phyloP scores from a whole-genome alignment of 2,888 invertebrate species.

The Gari tellinella region DNA sequence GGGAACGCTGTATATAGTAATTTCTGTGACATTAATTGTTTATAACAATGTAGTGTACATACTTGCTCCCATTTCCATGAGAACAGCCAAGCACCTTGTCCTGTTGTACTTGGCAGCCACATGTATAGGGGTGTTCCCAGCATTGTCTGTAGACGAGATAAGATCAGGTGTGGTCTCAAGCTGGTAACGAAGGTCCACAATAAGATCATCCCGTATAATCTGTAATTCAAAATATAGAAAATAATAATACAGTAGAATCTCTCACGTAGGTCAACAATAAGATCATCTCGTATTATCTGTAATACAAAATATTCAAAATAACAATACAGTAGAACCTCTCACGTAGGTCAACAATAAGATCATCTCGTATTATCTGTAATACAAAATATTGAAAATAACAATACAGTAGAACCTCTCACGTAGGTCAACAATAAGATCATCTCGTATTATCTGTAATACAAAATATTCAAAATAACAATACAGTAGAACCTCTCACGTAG shows the following conservation, averaged over 20 bases:
- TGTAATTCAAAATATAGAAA: constrained; percentile 4
- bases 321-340: no score
- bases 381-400: no score
- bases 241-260: no score
- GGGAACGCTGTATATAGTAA: no score
- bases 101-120: constrained; percentile 62
- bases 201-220: constrained; percentile 58
- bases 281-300: constrained; percentile 60
- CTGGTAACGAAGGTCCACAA: constrained; percentile 46
- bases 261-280: constrained; percentile 46
- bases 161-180: constrained; percentile 45
- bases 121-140: constrained; percentile 60
- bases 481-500: no score
- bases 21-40: no score
- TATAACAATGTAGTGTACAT: neutral
- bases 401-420: no score
- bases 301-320: no score
- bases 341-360: constrained; percentile 46
- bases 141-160: constrained; percentile 50
- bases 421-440: constrained; percentile 52
- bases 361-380: constrained; percentile 61
- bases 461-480: no score
- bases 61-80: constrained; percentile 59
- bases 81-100: constrained; percentile 45
- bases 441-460: constrained; percentile 60